Percentiles rank a stretch among this genome's conserved stretches.
Conservation (phyloP, 2,113 vertebrate species). For the Dicaeum eximium region DNA sequence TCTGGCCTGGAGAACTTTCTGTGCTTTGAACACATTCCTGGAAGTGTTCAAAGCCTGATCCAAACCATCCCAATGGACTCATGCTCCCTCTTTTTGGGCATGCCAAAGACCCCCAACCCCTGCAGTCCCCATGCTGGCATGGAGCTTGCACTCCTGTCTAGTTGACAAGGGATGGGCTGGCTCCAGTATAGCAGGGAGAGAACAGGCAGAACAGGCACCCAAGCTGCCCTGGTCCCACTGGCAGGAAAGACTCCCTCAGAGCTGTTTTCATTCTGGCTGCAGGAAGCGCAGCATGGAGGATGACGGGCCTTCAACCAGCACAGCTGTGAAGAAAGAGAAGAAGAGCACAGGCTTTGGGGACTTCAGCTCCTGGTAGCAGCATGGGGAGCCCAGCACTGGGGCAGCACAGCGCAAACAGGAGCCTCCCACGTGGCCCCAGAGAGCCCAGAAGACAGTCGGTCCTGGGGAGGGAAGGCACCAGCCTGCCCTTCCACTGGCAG, state of each 20-base stretch:
- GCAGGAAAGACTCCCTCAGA: neutral
- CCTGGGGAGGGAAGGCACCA: slow-evolving; percentile 11
- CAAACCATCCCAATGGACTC: neutral
- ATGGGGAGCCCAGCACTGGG: neutral
- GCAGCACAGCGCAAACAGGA: neutral
- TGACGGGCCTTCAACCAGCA: slow-evolving; percentile 83
- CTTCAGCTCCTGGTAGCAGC: slow-evolving; percentile 94
- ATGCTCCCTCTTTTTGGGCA: neutral
- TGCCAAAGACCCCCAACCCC: neutral
- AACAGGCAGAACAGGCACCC: neutral
- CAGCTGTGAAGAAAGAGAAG: slow-evolving; percentile 82
- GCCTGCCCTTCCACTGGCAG: neutral
- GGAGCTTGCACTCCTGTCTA: neutral
- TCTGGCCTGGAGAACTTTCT: neutral
- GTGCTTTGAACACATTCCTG: neutral
- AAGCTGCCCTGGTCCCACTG: neutral
- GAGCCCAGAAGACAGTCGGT: neutral
- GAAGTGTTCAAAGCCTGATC: neutral
- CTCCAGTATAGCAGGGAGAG: neutral
- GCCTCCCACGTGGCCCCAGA: neutral
- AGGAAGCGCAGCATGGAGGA: slow-evolving; percentile 83
- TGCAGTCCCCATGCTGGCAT: neutral
- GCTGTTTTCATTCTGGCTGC: neutral
- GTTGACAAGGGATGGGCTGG: neutral
- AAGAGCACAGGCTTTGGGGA: slow-evolving; percentile 82